phyloP scores from a whole-genome alignment of 2,888 invertebrate species.

The Hedychridium roseum region DNA sequence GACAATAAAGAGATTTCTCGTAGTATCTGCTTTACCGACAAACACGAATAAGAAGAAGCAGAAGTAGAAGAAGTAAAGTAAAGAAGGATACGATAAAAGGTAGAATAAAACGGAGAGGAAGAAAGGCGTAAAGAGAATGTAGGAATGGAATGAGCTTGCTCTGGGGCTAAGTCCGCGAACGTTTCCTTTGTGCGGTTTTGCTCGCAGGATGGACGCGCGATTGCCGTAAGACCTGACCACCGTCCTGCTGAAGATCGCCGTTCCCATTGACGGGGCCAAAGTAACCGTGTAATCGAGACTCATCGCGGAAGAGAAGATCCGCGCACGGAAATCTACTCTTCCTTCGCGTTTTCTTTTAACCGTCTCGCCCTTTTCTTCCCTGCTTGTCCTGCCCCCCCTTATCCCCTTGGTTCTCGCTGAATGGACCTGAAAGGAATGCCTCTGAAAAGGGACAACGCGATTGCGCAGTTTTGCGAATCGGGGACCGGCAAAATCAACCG shows the following conservation, averaged over 20 bases:
- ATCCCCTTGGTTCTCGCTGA: not conserved
- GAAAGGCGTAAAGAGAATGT: slow-evolving; percentile 7
- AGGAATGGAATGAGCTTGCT: too few relatives aligned
- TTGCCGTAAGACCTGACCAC: slow-evolving; percentile 1
- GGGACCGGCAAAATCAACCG: not conserved
- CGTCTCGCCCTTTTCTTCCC: slow-evolving; percentile 1
- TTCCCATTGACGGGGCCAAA: slow-evolving; percentile 50
- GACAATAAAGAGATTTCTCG: too few relatives aligned
- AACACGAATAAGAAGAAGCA: too few relatives aligned
- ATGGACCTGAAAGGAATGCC: not conserved
- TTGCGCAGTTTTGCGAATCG: not conserved
- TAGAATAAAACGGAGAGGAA: slow-evolving; percentile 5
- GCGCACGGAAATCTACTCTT: too few relatives aligned
- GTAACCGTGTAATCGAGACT: slow-evolving; percentile 57
- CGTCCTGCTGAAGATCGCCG: slow-evolving; percentile 17
- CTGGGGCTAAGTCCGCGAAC: slow-evolving; percentile 16
- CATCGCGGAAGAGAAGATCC: slow-evolving; percentile 17
- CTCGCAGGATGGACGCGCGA: slow-evolving; percentile 21
- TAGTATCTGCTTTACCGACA: too few relatives aligned
- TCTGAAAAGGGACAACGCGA: not conserved
- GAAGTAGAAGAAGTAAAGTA: slow-evolving; percentile 6
- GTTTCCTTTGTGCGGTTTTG: slow-evolving; percentile 38
- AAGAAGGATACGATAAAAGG: slow-evolving; percentile 11
- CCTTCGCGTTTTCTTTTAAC: slow-evolving; percentile 19
- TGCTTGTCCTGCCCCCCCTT: not conserved